A percentile compares a stretch with the other conserved stretches of the same genome.
Evolutionary conservation across 2,113 vertebrate genomes (phyloP).

Genomic region (Garra rufa): DNA sequence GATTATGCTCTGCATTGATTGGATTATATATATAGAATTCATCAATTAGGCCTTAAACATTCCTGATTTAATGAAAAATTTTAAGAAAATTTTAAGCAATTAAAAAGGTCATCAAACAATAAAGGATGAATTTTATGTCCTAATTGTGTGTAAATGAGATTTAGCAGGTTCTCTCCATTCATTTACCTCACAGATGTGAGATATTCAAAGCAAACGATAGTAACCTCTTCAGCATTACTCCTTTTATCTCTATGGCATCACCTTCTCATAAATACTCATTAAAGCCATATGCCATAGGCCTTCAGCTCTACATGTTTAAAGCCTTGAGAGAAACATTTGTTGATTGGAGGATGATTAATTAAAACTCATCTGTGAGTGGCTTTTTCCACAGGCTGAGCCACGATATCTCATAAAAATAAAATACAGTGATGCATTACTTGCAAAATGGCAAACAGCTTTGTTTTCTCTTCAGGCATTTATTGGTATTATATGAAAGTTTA

Average conservation of each 20-base stretch:
- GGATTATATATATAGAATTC: not conserved
- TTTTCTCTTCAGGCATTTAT: slow-evolving; percentile 18
- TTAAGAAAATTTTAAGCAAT: too few species aligned
- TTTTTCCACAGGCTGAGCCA: not conserved
- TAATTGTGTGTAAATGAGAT: not conserved
- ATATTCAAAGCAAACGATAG: not conserved
- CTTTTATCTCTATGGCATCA: slow-evolving; percentile 16
- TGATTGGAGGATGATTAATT: slow-evolving; percentile 32
- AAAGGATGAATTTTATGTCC: not conserved
- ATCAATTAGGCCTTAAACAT: not conserved
- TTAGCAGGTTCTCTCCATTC: not conserved
- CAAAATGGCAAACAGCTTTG: slow-evolving; percentile 11
- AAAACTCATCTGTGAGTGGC: slow-evolving; percentile 11
- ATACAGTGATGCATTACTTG: slow-evolving; percentile 1
- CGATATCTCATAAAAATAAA: slow-evolving; percentile 24
- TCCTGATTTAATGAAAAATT: not conserved
- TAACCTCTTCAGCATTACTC: not conserved
- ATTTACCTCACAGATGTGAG: not conserved
- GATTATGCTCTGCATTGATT: not conserved
- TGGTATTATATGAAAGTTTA: not conserved
- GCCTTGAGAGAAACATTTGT: slow-evolving; percentile 25
- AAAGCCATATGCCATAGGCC: slow-evolving; percentile 27
- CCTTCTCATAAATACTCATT: slow-evolving; percentile 27
- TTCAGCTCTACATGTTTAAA: slow-evolving; percentile 7
- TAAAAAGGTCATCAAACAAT: not conserved